Conservation (phyloP, 2,888 invertebrate genomes). For the Lypha dubia region DNA sequence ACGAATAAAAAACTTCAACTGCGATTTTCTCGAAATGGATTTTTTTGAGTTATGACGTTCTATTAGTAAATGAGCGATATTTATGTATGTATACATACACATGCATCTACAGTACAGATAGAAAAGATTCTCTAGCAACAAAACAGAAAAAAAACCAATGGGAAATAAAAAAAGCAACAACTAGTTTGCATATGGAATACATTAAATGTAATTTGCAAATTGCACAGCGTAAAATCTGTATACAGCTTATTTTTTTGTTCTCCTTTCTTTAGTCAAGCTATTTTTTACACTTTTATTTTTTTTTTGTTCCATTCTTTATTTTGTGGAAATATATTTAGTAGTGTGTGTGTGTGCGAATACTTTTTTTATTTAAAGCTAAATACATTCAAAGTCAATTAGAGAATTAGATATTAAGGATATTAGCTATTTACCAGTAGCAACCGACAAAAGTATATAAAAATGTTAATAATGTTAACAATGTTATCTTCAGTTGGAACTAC, state of each 20-base stretch:
- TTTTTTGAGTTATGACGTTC: too few species aligned
- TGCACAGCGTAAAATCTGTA: slow-evolving; percentile 23
- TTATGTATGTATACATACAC: neutral
- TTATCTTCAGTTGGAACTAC: slow-evolving; percentile 1
- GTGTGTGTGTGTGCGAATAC: neutral
- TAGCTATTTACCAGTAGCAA: slow-evolving; percentile 55
- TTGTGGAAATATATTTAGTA: neutral
- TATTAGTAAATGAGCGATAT: too few species aligned
- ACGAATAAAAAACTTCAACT: too few species aligned
- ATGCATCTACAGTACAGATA: too few species aligned
- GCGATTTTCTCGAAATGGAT: too few species aligned
- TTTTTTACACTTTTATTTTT: neutral
- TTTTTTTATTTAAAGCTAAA: slow-evolving; percentile 58
- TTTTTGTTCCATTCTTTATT: neutral
- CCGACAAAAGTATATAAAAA: slow-evolving; percentile 13
- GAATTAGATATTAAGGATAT: slow-evolving; percentile 71
- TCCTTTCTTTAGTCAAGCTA: slow-evolving; percentile 2
- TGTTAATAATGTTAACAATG: slow-evolving; percentile 5
- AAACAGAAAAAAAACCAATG: neutral
- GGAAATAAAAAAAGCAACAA: slow-evolving; percentile 36
- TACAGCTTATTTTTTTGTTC: slow-evolving; percentile 11
- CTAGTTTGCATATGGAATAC: slow-evolving; percentile 60
- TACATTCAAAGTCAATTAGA: slow-evolving; percentile 70
- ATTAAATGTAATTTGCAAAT: slow-evolving; percentile 66
- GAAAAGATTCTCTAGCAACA: neutral